Evolutionary conservation across 2,113 vertebrate genomes (phyloP).

Genomic region (Falcunculus frontatus): DNA sequence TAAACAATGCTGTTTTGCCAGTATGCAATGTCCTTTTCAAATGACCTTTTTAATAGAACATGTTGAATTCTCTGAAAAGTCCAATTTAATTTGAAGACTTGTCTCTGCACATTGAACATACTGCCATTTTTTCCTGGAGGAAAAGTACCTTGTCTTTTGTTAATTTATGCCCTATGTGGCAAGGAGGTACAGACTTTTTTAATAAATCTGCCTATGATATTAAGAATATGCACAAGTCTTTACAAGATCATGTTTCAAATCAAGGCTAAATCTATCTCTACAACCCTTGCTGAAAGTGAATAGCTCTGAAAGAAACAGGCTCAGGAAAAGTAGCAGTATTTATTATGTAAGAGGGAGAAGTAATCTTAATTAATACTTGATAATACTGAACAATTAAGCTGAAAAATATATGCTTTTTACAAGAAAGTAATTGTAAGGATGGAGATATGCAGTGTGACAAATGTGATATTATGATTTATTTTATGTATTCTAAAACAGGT

Average conservation of each 20-base stretch:
- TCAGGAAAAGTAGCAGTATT: neutral
- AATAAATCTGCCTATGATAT: neutral
- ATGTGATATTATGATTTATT: neutral
- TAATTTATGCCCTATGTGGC: neutral
- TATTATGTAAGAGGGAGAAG: neutral
- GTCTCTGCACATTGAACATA: neutral
- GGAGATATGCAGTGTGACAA: neutral
- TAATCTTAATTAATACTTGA: neutral
- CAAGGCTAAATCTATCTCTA: neutral
- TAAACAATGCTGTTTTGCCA: neutral
- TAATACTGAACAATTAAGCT: neutral
- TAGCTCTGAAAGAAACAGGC: neutral
- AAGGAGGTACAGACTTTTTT: neutral
- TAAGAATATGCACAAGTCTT: neutral
- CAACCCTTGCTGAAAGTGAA: neutral
- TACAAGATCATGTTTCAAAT: neutral
- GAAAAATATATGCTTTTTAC: neutral
- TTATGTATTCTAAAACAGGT: neutral
- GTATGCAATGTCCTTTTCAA: neutral
- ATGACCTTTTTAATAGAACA: neutral
- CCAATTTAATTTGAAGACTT: neutral
- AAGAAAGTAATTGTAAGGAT: neutral
- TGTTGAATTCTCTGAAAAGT: neutral
- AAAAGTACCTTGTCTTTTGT: neutral
- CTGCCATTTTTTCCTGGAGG: neutral